These are phyloP conservation scores for Etia nguti DNA, from an alignment of 2,113 vertebrate genomes.

Conservation along the genomic window DNA sequence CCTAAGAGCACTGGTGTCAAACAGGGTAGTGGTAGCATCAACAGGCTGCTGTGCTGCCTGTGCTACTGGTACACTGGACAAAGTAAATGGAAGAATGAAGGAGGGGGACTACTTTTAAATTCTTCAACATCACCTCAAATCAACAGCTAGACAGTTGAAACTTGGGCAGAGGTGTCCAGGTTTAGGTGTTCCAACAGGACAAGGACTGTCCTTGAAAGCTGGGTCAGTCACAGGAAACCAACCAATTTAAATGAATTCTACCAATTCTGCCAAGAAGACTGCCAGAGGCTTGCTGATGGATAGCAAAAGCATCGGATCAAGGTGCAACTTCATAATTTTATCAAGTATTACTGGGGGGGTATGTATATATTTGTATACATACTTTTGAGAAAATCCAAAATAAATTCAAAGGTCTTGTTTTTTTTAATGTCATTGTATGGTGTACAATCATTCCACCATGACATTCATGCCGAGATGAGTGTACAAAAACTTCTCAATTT, in stretches of 20 bases:
- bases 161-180: background rate
- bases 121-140: background rate
- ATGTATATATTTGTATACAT: rapidly evolving
- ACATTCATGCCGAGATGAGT: background rate
- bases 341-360: rapidly evolving
- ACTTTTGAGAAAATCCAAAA: background rate
- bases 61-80: background rate
- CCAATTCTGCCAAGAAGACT: rapidly evolving
- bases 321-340: rapidly evolving
- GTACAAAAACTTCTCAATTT: rapidly evolving
- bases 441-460: background rate
- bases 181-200: background rate
- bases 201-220: background rate
- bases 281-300: background rate
- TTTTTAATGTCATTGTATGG: background rate
- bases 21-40: background rate
- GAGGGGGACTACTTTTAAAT: rapidly evolving
- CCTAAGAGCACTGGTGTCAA: rapidly evolving
- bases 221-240: background rate
- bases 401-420: background rate
- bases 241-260: background rate
- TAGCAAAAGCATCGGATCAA: background rate
- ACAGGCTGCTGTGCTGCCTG: background rate
- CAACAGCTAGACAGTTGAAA: background rate
- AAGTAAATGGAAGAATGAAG: background rate